phyloP scores from a whole-genome alignment of 2,797 vertebrate species.

The Girardinus metallicus region DNA sequence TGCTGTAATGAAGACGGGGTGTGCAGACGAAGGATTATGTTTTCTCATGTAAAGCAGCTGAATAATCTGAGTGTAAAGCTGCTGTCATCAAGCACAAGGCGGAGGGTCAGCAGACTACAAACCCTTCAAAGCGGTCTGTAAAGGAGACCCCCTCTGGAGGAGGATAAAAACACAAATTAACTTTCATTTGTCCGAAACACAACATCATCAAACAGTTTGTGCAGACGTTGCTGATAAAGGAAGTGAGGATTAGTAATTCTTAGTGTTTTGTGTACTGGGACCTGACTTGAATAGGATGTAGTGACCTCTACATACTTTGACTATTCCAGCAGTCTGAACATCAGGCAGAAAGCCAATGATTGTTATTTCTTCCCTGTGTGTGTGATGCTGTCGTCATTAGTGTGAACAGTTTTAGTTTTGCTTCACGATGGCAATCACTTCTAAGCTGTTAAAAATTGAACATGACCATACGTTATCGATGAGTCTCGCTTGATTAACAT shows the following conservation, averaged over 20 bases:
- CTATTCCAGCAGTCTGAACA: neutral
- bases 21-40: conserved; percentile 34
- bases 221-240: conserved; percentile 4
- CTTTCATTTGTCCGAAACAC: neutral
- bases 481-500: neutral
- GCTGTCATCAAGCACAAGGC: neutral
- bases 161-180: conserved; percentile 8
- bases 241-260: neutral
- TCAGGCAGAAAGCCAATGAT: neutral
- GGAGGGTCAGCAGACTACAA: conserved; percentile 10
- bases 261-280: neutral
- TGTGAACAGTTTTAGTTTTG: neutral
- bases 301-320: neutral
- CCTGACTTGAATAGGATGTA: neutral
- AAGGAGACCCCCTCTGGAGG: conserved; percentile 10
- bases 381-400: neutral
- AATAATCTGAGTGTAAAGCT: neutral
- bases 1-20: conserved; percentile 16
- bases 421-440: neutral
- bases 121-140: conserved; percentile 4
- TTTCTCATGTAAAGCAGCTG: conserved; percentile 31
- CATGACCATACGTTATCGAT: neutral
- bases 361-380: neutral
- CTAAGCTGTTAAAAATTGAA: neutral
- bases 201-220: neutral